Conservation (phyloP, 2,888 invertebrate species). For the Podotricha telesiphe region DNA sequence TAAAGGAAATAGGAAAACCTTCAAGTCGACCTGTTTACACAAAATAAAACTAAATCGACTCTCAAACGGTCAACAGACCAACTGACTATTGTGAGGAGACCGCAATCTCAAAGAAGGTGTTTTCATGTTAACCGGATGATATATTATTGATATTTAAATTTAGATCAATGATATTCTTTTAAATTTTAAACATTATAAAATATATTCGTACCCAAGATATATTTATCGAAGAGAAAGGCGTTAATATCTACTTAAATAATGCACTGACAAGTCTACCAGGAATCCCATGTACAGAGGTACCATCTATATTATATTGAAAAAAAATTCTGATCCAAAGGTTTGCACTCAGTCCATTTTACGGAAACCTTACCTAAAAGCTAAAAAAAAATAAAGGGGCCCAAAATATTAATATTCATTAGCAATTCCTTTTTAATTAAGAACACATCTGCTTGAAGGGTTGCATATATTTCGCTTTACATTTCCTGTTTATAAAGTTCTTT, state of each 20-base stretch:
- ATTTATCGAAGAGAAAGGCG: too few species aligned
- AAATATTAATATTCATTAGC: not conserved
- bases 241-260: too few species aligned
- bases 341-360: too few species aligned
- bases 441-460: not conserved
- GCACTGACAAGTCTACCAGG: too few species aligned
- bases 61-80: slow-evolving; percentile 29
- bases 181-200: too few species aligned
- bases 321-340: too few species aligned
- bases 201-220: too few species aligned
- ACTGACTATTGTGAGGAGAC: slow-evolving; percentile 23
- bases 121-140: slow-evolving; percentile 29
- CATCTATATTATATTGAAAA: too few species aligned
- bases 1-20: slow-evolving; percentile 17
- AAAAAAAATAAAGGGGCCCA: not conserved
- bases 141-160: too few species aligned
- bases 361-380: not conserved
- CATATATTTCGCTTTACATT: slow-evolving; percentile 12
- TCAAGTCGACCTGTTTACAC: slow-evolving; percentile 28
- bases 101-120: slow-evolving; percentile 14
- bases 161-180: not conserved
- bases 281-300: too few species aligned
- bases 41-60: slow-evolving; percentile 34
- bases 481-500: slow-evolving; percentile 8
- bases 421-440: slow-evolving; percentile 4